These are phyloP conservation scores for Silurus asotus DNA, from an alignment of 2,113 vertebrate genomes.

Conservation along the genomic window DNA sequence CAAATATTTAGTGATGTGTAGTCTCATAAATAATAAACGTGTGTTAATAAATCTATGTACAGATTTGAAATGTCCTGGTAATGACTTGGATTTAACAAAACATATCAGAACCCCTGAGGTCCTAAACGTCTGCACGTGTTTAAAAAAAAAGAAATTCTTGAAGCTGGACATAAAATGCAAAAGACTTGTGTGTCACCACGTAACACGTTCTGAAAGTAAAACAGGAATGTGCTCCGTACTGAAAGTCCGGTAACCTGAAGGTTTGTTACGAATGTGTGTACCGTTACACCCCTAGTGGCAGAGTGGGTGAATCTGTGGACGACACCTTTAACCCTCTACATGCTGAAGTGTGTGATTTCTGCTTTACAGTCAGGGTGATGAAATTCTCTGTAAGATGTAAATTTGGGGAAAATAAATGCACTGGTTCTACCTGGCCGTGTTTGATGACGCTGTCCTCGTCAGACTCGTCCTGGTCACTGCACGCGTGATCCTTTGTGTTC, in stretches of 20 bases:
- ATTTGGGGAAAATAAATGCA: not conserved
- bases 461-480: slow-evolving; percentile 72
- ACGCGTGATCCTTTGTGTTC: slow-evolving; percentile 79
- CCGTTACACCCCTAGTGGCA: not conserved
- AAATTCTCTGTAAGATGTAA: not conserved
- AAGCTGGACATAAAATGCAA: too few relatives aligned
- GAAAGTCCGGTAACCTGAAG: too few relatives aligned
- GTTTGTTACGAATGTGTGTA: too few relatives aligned
- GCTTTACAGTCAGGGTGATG: not conserved
- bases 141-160: too few relatives aligned
- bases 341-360: not conserved
- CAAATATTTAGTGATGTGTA: not conserved
- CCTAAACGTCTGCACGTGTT: not conserved
- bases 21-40: not conserved
- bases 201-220: too few relatives aligned
- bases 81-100: not conserved
- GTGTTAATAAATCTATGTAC: not conserved
- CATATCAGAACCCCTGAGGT: not conserved
- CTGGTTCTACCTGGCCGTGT: slow-evolving; percentile 74
- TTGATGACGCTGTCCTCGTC: slow-evolving; percentile 69
- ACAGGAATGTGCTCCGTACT: too few relatives aligned
- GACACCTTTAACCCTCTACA: not conserved
- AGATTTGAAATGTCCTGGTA: not conserved
- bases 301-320: not conserved
- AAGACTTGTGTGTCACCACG: too few relatives aligned